phyloP scores from a whole-genome alignment of 2,888 invertebrate species.

The Eupsilia transversa region DNA sequence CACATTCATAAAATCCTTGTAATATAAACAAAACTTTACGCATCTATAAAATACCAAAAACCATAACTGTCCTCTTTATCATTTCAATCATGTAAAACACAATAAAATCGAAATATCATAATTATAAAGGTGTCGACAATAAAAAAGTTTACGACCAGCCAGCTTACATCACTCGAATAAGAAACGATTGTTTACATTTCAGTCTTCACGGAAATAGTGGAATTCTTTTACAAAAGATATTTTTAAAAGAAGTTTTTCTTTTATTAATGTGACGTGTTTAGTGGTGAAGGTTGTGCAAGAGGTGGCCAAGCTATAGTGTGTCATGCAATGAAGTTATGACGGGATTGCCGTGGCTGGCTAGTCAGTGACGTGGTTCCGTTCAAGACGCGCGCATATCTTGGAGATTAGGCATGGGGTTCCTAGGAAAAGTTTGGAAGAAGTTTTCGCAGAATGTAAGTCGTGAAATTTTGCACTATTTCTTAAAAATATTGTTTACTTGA shows the following conservation, averaged over 20 bases:
- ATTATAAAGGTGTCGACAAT: conserved; percentile 21
- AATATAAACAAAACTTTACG: conserved; percentile 22
- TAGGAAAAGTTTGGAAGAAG: conserved; percentile 76
- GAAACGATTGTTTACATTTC: conserved; percentile 73
- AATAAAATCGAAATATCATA: conserved; percentile 51
- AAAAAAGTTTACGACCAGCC: conserved; percentile 55
- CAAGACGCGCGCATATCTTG: conserved; percentile 63
- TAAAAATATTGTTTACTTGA: not conserved
- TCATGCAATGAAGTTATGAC: conserved; percentile 51
- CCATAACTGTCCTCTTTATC: conserved; percentile 54
- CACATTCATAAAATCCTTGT: conserved; percentile 10
- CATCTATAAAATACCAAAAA: conserved; percentile 33
- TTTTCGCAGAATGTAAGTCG: conserved; percentile 74
- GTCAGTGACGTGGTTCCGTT: conserved; percentile 58
- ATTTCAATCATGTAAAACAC: conserved; percentile 47
- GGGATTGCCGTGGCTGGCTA: conserved; percentile 42
- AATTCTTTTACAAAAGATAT: conserved; percentile 77
- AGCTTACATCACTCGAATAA: conserved; percentile 65
- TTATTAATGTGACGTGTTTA: conserved; percentile 69
- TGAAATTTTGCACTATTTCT: not conserved
- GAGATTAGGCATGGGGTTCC: conserved; percentile 73
- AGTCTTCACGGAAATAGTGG: conserved; percentile 74
- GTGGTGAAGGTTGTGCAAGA: conserved; percentile 75
- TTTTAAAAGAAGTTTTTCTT: conserved; percentile 71
- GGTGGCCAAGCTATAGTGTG: conserved; percentile 68